Evolutionary conservation across 2,888 invertebrate genomes (phyloP), one percentile per base, ranked within the genome.

Genomic region (Anthrax anthrax): DNA sequence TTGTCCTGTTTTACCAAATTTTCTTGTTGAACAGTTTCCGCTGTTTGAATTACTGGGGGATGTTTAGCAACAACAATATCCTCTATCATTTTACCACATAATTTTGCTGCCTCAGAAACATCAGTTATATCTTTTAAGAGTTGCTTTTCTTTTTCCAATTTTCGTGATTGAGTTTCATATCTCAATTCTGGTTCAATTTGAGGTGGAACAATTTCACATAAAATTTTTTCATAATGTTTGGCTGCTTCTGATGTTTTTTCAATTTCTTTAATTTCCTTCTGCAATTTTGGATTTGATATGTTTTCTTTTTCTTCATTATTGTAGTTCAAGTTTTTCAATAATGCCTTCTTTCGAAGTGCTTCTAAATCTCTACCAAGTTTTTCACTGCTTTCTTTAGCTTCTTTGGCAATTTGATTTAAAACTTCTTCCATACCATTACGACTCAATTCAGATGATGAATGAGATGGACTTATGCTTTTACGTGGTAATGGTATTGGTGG

Each of bases 321-420:
- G 9, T 36, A 36, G 23, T 40, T 45, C 12, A 27, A 23, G n/a
- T 37, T 46, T 10, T 46, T 46, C 6, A 37, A 37, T 5, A 63
- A 43, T 0, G 65, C 64, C 50, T 64, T 69, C 45, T 61, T 63
- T 37, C 68, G 58, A 4, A 79, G 58, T 59, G 78, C 76, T 39
- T 75, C 73, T 58, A 82, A 65, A 51, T 82, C 81, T 52, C 76
- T 74, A n/a, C 77, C 77, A 56, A 80, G 62, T 56, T 78, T 77
- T 52, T 80, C 79, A 59, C 81, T 82, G 39, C 81, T 81, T 59
- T 81, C 81, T 68, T 79, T 77, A 14, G 84, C 82, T 72, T 85
- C 84, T 59, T 77, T 77, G 13, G 83, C 83, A 49, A 85, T 72
- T 61, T 80, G 78, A 56, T 80, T 78, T 43, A 85, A 68, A 36